Evolutionary conservation across 2,113 vertebrate species (phyloP), one percentile per base, ranked within the genome.

Genomic region (Clupea harengus): DNA sequence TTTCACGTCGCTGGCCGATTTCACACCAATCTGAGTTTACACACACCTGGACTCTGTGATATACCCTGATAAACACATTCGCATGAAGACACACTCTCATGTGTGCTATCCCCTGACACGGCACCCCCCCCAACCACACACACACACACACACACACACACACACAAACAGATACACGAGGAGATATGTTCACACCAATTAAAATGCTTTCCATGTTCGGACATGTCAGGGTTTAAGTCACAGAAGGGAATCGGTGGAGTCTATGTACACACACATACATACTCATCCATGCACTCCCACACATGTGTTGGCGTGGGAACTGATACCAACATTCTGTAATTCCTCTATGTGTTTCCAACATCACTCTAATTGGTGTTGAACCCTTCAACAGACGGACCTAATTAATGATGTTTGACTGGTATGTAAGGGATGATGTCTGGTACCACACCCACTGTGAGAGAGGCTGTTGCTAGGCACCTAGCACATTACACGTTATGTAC

Each of bases 1-100:
- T 95, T 94, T 95, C 94, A 92, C 91, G 92, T 91, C 94, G 94
- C 94, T 94, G 94, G 93, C 91, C 87, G 91, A 95, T 95, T 95
- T 95, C 95, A 95, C 94, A 95, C 94, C 94, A 95, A 93, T 95
- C 93, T 93, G 91, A 92, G 92, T 89, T 88, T 88, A 84, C 82
- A 83, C 75, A 15, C 87, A 75, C 87, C 17, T 84, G 82, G 72
- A 67, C 90, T 86, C 88, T 85, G 85, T 88, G 82, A 85, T 89
- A 87, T 90, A 81, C 87, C 84, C 82, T 67, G 81, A 15, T 78
- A 17, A 78, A 78, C 72, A 78, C 28, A 78, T 32, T 78, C 13
- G 10, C 64, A 67, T 67, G n/a, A n/a, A 67, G 64, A 25, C 4
- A 67, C 64, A 67, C 64, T 67, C 60, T 15, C 60, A 64, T 75